Percentiles rank a stretch among this genome's conserved stretches.
phyloP scores from a whole-genome alignment of 2,113 vertebrate genomes.

The Campylomormyrus numenius region DNA sequence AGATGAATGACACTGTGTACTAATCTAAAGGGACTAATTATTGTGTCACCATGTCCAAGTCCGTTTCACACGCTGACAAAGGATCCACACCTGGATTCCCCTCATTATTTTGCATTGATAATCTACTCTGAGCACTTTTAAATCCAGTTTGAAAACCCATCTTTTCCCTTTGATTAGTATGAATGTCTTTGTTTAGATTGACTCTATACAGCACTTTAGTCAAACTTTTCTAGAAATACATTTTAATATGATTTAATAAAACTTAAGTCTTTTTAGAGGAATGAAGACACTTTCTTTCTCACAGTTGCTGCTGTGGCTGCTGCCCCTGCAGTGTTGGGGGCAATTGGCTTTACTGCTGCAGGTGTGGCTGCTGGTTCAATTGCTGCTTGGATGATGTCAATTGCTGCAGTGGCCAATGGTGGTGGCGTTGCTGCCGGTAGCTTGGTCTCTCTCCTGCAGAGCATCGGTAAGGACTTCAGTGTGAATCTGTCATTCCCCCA shows the following conservation, averaged over 20 bases:
- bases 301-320: background rate
- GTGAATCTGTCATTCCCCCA: background rate
- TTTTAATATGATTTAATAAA: background rate
- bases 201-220: background rate
- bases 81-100: background rate
- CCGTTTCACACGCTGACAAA: background rate
- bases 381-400: background rate
- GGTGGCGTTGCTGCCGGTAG: background rate
- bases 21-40: background rate
- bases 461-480: background rate
- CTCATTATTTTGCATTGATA: background rate
- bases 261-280: background rate
- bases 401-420: constrained; percentile 1
- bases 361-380: background rate
- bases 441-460: too few species aligned
- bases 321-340: background rate
- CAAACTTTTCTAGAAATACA: background rate
- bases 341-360: background rate
- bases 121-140: background rate
- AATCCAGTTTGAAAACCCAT: background rate
- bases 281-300: background rate
- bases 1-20: background rate
- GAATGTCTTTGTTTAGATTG: background rate
- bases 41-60: background rate
- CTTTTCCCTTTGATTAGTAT: background rate